phyloP scores from a whole-genome alignment of 2,797 vertebrate species.

The Coracias cyanogaster region DNA sequence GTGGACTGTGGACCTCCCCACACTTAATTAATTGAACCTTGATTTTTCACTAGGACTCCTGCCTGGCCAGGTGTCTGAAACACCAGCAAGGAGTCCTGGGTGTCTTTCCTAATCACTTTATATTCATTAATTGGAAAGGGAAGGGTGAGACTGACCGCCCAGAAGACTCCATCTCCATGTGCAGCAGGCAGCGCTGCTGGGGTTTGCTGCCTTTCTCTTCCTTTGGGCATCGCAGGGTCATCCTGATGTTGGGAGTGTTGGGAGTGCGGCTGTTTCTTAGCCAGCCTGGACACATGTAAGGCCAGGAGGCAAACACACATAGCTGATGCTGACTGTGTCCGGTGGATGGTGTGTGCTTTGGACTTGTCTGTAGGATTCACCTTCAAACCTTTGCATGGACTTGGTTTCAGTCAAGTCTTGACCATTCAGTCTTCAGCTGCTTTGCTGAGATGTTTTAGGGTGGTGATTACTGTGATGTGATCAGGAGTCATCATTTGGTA shows the following conservation, averaged over 20 bases:
- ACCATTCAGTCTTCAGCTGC: background rate
- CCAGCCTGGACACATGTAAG: background rate
- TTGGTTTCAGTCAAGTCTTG: background rate
- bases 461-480: background rate
- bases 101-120: background rate
- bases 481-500: background rate
- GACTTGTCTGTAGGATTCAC: background rate
- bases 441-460: background rate
- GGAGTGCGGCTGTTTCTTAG: background rate
- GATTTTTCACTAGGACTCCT: background rate
- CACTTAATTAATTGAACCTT: background rate
- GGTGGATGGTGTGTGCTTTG: background rate
- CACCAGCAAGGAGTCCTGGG: background rate
- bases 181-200: background rate
- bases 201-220: background rate
- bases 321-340: background rate
- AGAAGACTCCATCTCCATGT: background rate
- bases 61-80: background rate
- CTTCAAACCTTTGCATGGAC: background rate
- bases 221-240: background rate
- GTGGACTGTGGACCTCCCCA: background rate
- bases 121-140: background rate
- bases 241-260: background rate
- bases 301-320: background rate
- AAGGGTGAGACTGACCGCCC: background rate